Percentiles rank a stretch among this genome's conserved stretches.
phyloP scores from a whole-genome alignment of 53 echinoderm and acorn worm genomes.

The Patiria pectinifera region DNA sequence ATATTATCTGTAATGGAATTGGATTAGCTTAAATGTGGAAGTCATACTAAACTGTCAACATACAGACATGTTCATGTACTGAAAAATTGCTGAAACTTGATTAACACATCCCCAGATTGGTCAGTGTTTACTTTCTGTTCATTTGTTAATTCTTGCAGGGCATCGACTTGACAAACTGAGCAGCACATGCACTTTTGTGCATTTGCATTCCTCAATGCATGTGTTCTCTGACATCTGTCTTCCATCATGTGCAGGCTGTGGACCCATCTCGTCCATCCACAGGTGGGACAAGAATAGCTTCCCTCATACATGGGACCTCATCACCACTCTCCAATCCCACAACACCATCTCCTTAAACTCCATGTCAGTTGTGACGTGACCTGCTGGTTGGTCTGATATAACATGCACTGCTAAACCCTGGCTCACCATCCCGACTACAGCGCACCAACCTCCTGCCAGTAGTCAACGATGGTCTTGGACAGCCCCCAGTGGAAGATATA shows the following conservation, averaged over 20 bases:
- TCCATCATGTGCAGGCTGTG: neutral
- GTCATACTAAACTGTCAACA: too few relatives aligned
- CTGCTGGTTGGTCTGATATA: neutral
- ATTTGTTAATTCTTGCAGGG: neutral
- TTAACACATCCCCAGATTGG: neutral
- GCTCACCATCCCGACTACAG: neutral
- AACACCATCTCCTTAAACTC: neutral
- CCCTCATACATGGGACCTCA: neutral
- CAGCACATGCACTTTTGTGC: slow-evolving; percentile 9
- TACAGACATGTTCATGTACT: too few relatives aligned
- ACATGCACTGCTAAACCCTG: neutral
- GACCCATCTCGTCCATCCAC: neutral
- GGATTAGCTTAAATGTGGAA: too few relatives aligned
- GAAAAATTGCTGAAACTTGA: too few relatives aligned
- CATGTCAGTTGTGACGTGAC: neutral
- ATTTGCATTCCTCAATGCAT: neutral
- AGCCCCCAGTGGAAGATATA: slow-evolving; percentile 8
- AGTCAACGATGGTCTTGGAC: neutral
- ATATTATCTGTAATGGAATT: too few relatives aligned
- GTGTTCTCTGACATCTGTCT: neutral
- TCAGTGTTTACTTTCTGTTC: neutral
- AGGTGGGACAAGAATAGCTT: neutral
- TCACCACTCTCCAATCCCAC: neutral
- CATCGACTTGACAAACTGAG: neutral
- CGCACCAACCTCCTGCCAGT: slow-evolving; percentile 12